A percentile compares a stretch with the other conserved stretches of the same genome.
Evolutionary conservation across 2,888 invertebrate species (phyloP).

Genomic region (Amblyjoppa fuscipennis): DNA sequence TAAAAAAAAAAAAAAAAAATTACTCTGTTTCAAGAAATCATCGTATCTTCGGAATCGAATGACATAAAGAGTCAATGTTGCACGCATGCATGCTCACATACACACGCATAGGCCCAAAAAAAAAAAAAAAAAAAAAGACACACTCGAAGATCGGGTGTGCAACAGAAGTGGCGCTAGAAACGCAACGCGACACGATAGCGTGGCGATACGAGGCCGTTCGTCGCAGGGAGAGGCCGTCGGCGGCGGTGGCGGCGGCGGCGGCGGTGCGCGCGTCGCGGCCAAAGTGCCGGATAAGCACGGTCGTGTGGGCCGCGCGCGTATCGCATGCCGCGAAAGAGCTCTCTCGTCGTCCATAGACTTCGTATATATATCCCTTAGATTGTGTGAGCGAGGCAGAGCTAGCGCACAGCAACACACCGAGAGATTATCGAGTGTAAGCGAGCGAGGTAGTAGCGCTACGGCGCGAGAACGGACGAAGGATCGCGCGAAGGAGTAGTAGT

Average conservation of each 20-base stretch:
- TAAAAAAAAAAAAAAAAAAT: no score
- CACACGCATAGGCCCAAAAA: slow-evolving; percentile 14
- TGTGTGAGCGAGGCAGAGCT: slow-evolving; percentile 32
- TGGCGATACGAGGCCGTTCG: slow-evolving; percentile 42
- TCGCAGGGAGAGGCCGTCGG: slow-evolving; percentile 54
- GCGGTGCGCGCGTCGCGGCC: slow-evolving; percentile 51
- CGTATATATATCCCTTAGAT: slow-evolving; percentile 13
- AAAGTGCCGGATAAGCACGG: slow-evolving; percentile 66
- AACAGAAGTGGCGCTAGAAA: slow-evolving; percentile 60
- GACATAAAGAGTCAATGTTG: slow-evolving; percentile 1
- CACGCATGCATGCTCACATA: slow-evolving; percentile 27
- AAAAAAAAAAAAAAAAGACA: neutral
- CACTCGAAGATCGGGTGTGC: slow-evolving; percentile 27
- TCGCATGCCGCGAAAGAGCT: slow-evolving; percentile 58
- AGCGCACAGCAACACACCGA: slow-evolving; percentile 10
- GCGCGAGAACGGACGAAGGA: slow-evolving; percentile 60
- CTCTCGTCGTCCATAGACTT: slow-evolving; percentile 21
- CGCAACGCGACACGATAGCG: slow-evolving; percentile 50
- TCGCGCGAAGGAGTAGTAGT: slow-evolving; percentile 65
- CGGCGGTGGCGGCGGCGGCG: slow-evolving; percentile 17
- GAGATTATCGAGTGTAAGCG: slow-evolving; percentile 45
- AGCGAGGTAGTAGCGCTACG: slow-evolving; percentile 40
- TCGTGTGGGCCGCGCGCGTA: slow-evolving; percentile 68
- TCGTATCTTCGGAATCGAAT: neutral
- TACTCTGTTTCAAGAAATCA: neutral